A percentile compares a stretch with the other conserved stretches of the same genome.
These are phyloP conservation scores for Aromia moschata DNA, from an alignment of 2,888 invertebrate genomes.

Conservation along the genomic window DNA sequence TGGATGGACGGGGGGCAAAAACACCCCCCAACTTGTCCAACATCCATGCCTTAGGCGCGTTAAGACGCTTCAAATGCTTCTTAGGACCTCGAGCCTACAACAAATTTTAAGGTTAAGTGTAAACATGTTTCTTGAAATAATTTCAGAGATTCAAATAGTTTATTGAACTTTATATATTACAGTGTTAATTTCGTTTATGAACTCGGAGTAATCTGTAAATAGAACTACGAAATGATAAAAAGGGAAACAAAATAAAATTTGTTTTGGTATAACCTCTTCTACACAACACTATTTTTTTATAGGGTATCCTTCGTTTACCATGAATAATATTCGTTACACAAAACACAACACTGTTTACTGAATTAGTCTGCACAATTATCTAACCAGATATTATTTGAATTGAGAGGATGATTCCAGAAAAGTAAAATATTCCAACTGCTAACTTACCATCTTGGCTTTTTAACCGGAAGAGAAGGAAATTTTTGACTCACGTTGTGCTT, in stretches of 20 bases:
- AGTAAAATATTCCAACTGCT: conserved; percentile 19
- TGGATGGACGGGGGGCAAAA: conserved; percentile 96
- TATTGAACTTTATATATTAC: too few relatives aligned
- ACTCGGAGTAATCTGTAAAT: too few relatives aligned
- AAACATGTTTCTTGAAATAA: conserved; percentile 11
- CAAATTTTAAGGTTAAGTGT: conserved; percentile 22
- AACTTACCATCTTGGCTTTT: conserved; percentile 47
- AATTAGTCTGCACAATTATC: not conserved
- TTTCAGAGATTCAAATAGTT: too few relatives aligned
- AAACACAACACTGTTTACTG: not conserved
- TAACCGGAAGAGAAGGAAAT: conserved; percentile 37
- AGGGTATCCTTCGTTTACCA: not conserved
- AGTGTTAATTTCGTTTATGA: too few relatives aligned
- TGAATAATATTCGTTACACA: conserved; percentile 7
- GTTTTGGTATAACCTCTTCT: conserved; percentile 4
- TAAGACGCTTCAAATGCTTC: conserved; percentile 99
- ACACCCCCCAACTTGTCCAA: conserved; percentile 98
- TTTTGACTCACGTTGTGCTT: conserved; percentile 18
- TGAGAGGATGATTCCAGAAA: conserved; percentile 38
- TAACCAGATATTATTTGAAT: not conserved
- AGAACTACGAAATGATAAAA: too few relatives aligned
- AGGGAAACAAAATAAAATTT: too few relatives aligned
- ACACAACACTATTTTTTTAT: conserved; percentile 6
- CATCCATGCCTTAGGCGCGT: conserved; percentile 99
- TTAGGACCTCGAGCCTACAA: conserved; percentile 95